Percentiles rank a stretch among this genome's conserved stretches.
Evolutionary conservation across 2,888 invertebrate genomes (phyloP).

Genomic region (Coremacera marginata): DNA sequence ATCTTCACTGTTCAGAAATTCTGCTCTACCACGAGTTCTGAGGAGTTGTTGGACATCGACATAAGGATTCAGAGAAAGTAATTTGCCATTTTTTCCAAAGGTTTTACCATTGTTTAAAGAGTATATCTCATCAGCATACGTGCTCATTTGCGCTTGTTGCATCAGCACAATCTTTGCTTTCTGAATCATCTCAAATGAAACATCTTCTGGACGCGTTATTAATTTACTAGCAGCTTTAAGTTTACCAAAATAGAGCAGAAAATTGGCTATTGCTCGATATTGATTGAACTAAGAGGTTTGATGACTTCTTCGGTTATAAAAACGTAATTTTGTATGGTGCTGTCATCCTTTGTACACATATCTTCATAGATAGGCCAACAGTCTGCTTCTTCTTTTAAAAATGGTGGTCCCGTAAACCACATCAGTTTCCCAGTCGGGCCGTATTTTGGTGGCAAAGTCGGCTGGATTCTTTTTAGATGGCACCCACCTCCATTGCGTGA

Average conservation of each 20-base stretch:
- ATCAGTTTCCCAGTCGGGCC: neutral
- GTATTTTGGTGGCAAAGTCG: no score
- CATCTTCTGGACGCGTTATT: neutral
- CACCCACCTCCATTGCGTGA: constrained; percentile 42
- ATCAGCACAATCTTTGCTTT: constrained; percentile 20
- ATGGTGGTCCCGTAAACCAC: constrained; percentile 42
- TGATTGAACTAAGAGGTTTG: neutral
- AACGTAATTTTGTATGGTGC: constrained; percentile 10
- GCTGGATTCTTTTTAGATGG: no score
- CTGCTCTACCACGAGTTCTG: constrained; percentile 34
- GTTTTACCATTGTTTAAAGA: constrained; percentile 35
- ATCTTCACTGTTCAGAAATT: constrained; percentile 41
- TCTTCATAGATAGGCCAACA: no score
- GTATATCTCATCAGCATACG: constrained; percentile 38
- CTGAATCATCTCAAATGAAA: constrained; percentile 24
- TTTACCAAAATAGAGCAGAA: constrained; percentile 29
- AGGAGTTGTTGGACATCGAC: constrained; percentile 39
- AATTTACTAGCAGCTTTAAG: constrained; percentile 4
- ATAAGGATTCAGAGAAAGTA: constrained; percentile 38
- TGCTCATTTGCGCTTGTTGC: constrained; percentile 31
- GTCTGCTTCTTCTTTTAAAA: no score
- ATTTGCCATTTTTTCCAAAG: constrained; percentile 34
- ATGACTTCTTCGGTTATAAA: neutral
- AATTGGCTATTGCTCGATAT: constrained; percentile 40
- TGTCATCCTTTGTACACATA: constrained; percentile 11